A percentile compares a stretch with the other conserved stretches of the same genome.
Conservation (phyloP, 1,140 invertebrate genomes). For the Cecropterus lyciades region DNA sequence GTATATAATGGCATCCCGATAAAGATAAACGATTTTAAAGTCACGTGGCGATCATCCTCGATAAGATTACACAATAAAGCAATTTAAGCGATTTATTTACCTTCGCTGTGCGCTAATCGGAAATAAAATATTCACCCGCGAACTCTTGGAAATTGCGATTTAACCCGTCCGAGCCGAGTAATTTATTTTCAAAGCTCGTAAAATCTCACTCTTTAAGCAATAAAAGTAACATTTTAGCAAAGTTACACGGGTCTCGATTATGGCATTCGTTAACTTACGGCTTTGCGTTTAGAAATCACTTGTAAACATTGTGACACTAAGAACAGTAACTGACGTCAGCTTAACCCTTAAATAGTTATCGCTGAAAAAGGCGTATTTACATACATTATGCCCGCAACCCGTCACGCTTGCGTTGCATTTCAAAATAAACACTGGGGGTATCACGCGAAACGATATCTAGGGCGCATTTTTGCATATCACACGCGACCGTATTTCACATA, state of each 20-base stretch:
- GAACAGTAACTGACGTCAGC: slow-evolving; percentile 55
- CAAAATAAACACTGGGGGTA: slow-evolving; percentile 58
- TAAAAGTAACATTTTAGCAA: slow-evolving; percentile 82
- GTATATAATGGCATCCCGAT: slow-evolving; percentile 6
- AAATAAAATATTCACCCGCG: slow-evolving; percentile 74
- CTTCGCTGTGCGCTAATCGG: slow-evolving; percentile 60
- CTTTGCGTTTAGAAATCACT: slow-evolving; percentile 73
- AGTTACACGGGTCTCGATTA: slow-evolving; percentile 65
- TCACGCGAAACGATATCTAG: slow-evolving; percentile 57
- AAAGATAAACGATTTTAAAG: slow-evolving; percentile 21
- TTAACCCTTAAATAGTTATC: slow-evolving; percentile 56
- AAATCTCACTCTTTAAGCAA: slow-evolving; percentile 80
- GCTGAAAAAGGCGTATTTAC: slow-evolving; percentile 62
- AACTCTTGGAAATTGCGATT: slow-evolving; percentile 68
- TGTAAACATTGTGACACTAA: slow-evolving; percentile 74
- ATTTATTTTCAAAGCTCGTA: slow-evolving; percentile 82
- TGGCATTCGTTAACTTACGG: slow-evolving; percentile 61
- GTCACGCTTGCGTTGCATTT: slow-evolving; percentile 54
- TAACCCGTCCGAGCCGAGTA: slow-evolving; percentile 66
- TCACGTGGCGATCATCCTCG: slow-evolving; percentile 40
- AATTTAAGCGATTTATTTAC: slow-evolving; percentile 66
- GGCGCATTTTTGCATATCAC: slow-evolving; percentile 70
- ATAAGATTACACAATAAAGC: slow-evolving; percentile 45
- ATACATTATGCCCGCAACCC: slow-evolving; percentile 60
- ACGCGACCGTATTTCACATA: slow-evolving; percentile 73